A percentile compares a stretch with the other conserved stretches of the same genome.
phyloP scores from a whole-genome alignment of 2,888 invertebrate genomes.

The Nycteola revayana region DNA sequence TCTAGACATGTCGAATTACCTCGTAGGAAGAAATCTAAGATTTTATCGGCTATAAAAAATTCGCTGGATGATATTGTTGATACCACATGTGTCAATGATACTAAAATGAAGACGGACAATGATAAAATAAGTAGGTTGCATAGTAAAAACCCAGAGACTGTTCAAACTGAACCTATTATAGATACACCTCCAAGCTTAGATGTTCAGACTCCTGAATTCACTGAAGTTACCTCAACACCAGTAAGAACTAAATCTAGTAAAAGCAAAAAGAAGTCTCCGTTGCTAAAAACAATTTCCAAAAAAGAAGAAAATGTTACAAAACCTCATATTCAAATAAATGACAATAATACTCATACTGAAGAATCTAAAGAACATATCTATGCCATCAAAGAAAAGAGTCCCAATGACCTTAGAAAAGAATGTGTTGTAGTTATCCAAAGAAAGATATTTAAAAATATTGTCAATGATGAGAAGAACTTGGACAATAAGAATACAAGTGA shows the following conservation, averaged over 20 bases:
- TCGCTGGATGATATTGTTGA: constrained; percentile 16
- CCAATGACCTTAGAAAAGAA: constrained; percentile 67
- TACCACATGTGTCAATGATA: too few relatives aligned
- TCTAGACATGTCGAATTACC: constrained; percentile 43
- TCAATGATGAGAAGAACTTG: constrained; percentile 12
- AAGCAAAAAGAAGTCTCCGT: constrained; percentile 24
- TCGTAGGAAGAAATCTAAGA: constrained; percentile 55
- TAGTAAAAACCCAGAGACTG: too few relatives aligned
- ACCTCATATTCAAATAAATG: not conserved
- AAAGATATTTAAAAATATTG: constrained; percentile 53
- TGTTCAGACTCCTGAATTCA: not conserved
- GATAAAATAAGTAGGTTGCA: too few relatives aligned
- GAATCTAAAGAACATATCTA: constrained; percentile 10
- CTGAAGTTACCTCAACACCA: constrained; percentile 26
- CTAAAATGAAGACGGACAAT: too few relatives aligned
- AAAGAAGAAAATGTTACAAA: constrained; percentile 9
- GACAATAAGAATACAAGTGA: not conserved
- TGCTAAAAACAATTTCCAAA: constrained; percentile 6
- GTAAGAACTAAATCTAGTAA: constrained; percentile 35
- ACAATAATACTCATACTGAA: not conserved
- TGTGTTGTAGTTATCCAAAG: constrained; percentile 71
- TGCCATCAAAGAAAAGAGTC: constrained; percentile 42
- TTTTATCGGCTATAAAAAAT: constrained; percentile 32
- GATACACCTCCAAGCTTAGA: too few relatives aligned
- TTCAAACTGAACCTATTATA: too few relatives aligned